phyloP scores from a whole-genome alignment of 2,888 invertebrate species.

The Drosophila formosana region DNA sequence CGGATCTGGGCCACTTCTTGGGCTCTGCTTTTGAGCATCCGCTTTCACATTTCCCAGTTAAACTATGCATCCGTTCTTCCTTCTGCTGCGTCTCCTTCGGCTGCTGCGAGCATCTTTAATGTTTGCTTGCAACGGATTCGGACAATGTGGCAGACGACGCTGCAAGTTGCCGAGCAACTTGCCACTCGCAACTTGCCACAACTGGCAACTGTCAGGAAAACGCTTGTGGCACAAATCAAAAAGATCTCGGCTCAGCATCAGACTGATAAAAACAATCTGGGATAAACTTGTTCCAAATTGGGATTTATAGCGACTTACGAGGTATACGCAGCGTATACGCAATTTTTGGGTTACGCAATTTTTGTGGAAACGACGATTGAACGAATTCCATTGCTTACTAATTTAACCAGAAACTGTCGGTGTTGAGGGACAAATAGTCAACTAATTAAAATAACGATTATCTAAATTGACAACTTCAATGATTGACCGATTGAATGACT shows the following conservation, averaged over 20 bases:
- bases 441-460: too few species aligned
- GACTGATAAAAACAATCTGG: conserved; percentile 4
- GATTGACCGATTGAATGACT: too few species aligned
- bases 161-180: conserved; percentile 23
- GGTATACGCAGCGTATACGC: too few species aligned
- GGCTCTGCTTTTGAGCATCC: conserved; percentile 68
- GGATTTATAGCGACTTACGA: background rate
- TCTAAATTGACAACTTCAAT: too few species aligned
- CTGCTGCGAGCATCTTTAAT: conserved; percentile 7
- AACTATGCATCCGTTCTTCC: conserved; percentile 28
- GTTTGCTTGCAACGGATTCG: conserved; percentile 23
- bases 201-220: conserved; percentile 65
- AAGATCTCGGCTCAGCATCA: background rate
- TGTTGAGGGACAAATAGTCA: too few species aligned
- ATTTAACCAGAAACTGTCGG: too few species aligned
- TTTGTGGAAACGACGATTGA: too few species aligned
- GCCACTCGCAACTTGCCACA: conserved; percentile 25
- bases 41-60: conserved; percentile 64
- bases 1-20: conserved; percentile 45
- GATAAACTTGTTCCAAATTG: background rate
- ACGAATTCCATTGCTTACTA: too few species aligned
- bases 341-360: too few species aligned
- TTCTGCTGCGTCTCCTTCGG: too few species aligned
- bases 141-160: conserved; percentile 16
- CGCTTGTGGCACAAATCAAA: conserved; percentile 64